Evolutionary conservation across 2,797 vertebrate species (phyloP), one percentile per base, ranked within the genome.

Genomic region (Acrocephalus scirpaceus): DNA sequence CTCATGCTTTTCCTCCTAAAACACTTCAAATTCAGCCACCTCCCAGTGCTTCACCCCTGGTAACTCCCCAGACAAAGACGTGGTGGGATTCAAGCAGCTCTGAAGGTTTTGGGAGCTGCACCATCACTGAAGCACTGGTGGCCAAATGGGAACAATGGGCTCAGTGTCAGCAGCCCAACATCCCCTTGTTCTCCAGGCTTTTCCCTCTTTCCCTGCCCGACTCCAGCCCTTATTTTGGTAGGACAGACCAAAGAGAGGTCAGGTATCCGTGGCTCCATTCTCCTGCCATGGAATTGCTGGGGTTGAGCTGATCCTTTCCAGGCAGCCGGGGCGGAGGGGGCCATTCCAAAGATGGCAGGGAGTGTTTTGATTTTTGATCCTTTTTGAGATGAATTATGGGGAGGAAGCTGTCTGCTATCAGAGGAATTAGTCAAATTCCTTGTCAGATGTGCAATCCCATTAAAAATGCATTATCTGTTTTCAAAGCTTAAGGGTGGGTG

Each of bases 381-480:
- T 95, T 97, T 97, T 95, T 73, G 95, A 92, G 95, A 92, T 94
- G 95, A 95, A 95, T 96, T 96, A 95, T 89, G 89, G 86, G 79
- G 84, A 95, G 91, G 96, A 96, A 96, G 92, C 93, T 87, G 79
- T 82, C 94, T 91, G 83, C 93, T 93, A 67, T 96, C 93, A 86
- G 88, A 94, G 90, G 96, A 93, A 96, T 94, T 95, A 96, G 88
- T 93, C 94, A 96, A 97, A 97, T 97, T 97, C 96, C 96, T 97
- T 97, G 96, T 97, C 96, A 96, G 94, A 96, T 96, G 96, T 95
- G 96, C 96, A 95, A 84, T 92, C 88, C 96, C 95, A 96, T 97
- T 97, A 96, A 97, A 97, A 97, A 96, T 83, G 96, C 97, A 95
- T 96, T 97, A 97, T 96, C 96, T 97, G 97, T 97, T 97, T 97